Evolutionary conservation across 2,113 vertebrate genomes (phyloP).

Genomic region (Elephas maximus): DNA sequence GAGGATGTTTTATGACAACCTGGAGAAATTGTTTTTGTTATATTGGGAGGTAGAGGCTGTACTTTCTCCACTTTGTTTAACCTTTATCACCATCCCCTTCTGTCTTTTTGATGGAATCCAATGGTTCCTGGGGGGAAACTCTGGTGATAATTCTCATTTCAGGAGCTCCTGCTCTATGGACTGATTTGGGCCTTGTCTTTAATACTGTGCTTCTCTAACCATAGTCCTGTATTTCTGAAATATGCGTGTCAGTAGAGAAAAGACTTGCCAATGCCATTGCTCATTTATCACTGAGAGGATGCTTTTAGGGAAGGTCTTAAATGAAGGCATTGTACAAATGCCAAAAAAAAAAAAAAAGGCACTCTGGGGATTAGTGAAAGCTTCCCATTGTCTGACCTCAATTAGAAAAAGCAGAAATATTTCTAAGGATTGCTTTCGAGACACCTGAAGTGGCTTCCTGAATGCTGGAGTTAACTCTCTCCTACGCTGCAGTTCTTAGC

Average conservation of each 20-base stretch:
- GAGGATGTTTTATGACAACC: conserved; percentile 66
- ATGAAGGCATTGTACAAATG: conserved; percentile 71
- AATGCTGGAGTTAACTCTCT: neutral
- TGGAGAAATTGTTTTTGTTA: conserved; percentile 59
- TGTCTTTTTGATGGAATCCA: conserved; percentile 69
- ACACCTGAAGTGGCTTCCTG: neutral
- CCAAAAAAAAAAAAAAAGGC: conserved; percentile 16
- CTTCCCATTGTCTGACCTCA: conserved; percentile 43
- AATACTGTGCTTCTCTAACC: conserved; percentile 71
- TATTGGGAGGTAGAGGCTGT: neutral
- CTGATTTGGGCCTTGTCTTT: conserved; percentile 58
- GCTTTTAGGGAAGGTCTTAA: conserved; percentile 76
- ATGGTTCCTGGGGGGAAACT: conserved; percentile 70
- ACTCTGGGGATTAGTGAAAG: conserved; percentile 44
- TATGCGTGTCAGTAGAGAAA: conserved; percentile 45
- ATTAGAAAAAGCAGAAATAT: conserved; percentile 66
- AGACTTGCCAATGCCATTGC: neutral
- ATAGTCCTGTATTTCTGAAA: conserved; percentile 80
- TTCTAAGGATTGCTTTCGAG: neutral
- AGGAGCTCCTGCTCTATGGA: conserved; percentile 64
- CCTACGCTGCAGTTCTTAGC: neutral
- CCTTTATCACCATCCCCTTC: conserved; percentile 45
- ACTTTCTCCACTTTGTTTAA: neutral
- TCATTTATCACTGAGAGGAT: conserved; percentile 72
- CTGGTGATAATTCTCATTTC: conserved; percentile 77